Evolutionary conservation across 2,888 invertebrate genomes (phyloP).

Genomic region (Pachliopta kotzebuea): DNA sequence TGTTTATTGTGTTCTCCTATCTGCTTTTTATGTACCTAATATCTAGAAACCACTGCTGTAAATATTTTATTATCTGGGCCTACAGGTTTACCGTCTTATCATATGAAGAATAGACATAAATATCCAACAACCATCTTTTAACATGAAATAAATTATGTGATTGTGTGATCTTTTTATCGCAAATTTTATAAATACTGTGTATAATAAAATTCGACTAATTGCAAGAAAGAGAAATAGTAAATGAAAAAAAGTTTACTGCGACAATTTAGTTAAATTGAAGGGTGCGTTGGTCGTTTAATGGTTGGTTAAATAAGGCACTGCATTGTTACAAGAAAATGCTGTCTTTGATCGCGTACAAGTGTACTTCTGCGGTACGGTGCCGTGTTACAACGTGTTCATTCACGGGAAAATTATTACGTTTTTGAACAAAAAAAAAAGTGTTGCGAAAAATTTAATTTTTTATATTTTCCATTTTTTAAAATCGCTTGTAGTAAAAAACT

Average conservation of each 20-base stretch:
- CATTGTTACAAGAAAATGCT: conserved; percentile 8
- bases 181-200: too few species aligned
- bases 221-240: too few species aligned
- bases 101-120: background rate
- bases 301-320: conserved; percentile 1
- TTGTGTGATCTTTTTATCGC: too few species aligned
- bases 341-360: conserved; percentile 5
- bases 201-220: too few species aligned
- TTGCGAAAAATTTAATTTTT: too few species aligned
- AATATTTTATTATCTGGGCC: background rate
- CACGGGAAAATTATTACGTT: background rate
- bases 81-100: background rate
- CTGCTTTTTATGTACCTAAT: background rate
- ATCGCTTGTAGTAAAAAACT: too few species aligned
- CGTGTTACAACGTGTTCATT: background rate
- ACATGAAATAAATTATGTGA: too few species aligned
- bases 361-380: background rate
- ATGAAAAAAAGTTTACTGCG: background rate
- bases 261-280: conserved; percentile 2
- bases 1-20: too few species aligned
- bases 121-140: background rate
- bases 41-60: background rate
- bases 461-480: too few species aligned
- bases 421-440: too few species aligned
- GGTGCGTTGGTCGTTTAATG: conserved; percentile 5